Evolutionary conservation across 1,140 invertebrate genomes (phyloP), one percentile per base, ranked within the genome.

Genomic region (Paraescarpia echinospica): DNA sequence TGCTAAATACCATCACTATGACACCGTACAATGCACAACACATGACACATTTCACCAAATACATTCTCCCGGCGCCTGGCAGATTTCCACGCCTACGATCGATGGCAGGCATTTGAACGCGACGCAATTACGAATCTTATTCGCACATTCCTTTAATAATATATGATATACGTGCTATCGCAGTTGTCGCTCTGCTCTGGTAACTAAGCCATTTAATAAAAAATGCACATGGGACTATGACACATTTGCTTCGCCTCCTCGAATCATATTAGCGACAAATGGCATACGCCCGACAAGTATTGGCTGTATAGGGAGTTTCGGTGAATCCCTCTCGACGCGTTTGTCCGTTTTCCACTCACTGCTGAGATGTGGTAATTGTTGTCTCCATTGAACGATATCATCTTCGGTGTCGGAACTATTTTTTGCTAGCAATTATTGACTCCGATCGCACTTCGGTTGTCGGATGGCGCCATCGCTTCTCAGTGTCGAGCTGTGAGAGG

Each of bases 91-190:
- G 41, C 59, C 59, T 77, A 27, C 59, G 59, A 77, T 5, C 59
- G 59, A 77, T 77, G 59, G 59, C 59, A 77, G 59, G 9, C 59
- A 27, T 77, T 31, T 77, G 59, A 77, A 77, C 59, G 59, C 14
- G 59, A 22, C 59, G 59, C 59, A 77, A 77, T 77, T 77, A 77
- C 18, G 18, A 77, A 31, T 27, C 59, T 77, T 77, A 77, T 77
- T 77, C 59, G 59, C 59, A 77, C 27, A 77, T 77, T 77, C 59
- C 59, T 77, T 77, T 77, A 77, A 77, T 77, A 77, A 77, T 77
- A 77, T 77, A 77, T 77, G 59, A 77, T 27, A 5, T 77, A 77
- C 59, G 59, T 31, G 22, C 59, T 14, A 22, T 77, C 22, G 59
- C 59, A 77, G 2, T 27, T 77, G 59, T 77, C 59, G 59, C 59